These are phyloP conservation scores for Plebejus melissa DNA, from an alignment of 2,888 invertebrate genomes.

Conservation along the genomic window DNA sequence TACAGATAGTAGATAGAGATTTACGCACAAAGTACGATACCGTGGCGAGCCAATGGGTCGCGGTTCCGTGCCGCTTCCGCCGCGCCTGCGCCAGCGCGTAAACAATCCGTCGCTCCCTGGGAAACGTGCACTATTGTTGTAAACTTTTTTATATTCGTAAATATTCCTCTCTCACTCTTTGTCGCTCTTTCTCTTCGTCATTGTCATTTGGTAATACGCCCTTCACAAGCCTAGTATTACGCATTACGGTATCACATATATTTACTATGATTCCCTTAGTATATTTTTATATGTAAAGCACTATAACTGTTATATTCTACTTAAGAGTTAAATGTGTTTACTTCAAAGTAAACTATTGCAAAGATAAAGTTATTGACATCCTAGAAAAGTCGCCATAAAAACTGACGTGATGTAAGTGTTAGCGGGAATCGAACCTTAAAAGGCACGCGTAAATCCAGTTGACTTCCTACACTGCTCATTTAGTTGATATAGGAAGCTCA, in stretches of 20 bases:
- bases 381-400: constrained; percentile 15
- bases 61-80: constrained; percentile 71
- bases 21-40: constrained; percentile 32
- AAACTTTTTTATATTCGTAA: not conserved
- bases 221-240: not conserved
- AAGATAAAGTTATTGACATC: constrained; percentile 20
- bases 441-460: constrained; percentile 45
- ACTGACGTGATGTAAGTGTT: constrained; percentile 19
- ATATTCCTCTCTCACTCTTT: not conserved
- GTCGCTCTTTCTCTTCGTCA: not conserved
- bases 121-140: constrained; percentile 15
- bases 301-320: too few relatives aligned
- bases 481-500: constrained; percentile 38
- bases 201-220: constrained; percentile 6
- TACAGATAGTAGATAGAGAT: not conserved
- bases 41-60: constrained; percentile 67
- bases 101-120: constrained; percentile 49
- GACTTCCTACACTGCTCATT: constrained; percentile 32
- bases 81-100: constrained; percentile 60
- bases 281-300: too few relatives aligned
- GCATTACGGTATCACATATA: not conserved
- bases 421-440: constrained; percentile 20
- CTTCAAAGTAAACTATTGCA: not conserved
- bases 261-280: not conserved
- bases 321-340: not conserved